Evolutionary conservation across 2,888 invertebrate genomes (phyloP).

Genomic region (Epinotia demarniana): DNA sequence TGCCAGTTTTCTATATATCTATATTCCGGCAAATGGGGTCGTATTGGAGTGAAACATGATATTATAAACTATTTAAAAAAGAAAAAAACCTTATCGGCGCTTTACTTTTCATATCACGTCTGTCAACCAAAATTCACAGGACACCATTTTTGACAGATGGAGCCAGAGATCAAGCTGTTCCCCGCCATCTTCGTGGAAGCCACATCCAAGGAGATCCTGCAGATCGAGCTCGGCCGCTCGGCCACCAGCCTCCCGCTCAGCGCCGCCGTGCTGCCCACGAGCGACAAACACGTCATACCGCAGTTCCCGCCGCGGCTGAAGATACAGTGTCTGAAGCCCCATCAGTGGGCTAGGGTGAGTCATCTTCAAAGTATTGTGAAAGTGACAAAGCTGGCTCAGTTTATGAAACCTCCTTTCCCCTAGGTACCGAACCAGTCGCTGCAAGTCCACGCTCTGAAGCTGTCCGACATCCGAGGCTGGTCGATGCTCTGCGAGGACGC

Average conservation of each 20-base stretch:
- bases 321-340: conserved; percentile 96
- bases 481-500: conserved; percentile 99
- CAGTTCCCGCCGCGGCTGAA: conserved; percentile 96
- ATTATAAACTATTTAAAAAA: too few species aligned
- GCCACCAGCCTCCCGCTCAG: conserved; percentile 97
- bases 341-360: conserved; percentile 96
- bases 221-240: conserved; percentile 98
- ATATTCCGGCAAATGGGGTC: too few species aligned
- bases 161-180: conserved; percentile 98
- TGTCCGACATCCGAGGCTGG: conserved; percentile 99
- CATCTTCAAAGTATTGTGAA: too few species aligned
- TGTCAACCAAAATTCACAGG: neutral
- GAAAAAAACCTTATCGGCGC: too few species aligned
- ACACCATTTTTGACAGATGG: conserved; percentile 87
- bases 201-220: conserved; percentile 98
- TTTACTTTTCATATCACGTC: too few species aligned
- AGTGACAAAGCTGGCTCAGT: too few species aligned
- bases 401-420: too few species aligned
- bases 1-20: too few species aligned
- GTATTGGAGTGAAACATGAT: too few species aligned
- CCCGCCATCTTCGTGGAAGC: conserved; percentile 99
- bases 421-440: conserved; percentile 95
- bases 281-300: conserved; percentile 96
- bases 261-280: conserved; percentile 97
- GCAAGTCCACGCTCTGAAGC: conserved; percentile 97